A percentile compares a stretch with the other conserved stretches of the same genome.
These are phyloP conservation scores for Butorides virescens DNA, from an alignment of 2,113 vertebrate species.

Conservation along the genomic window DNA sequence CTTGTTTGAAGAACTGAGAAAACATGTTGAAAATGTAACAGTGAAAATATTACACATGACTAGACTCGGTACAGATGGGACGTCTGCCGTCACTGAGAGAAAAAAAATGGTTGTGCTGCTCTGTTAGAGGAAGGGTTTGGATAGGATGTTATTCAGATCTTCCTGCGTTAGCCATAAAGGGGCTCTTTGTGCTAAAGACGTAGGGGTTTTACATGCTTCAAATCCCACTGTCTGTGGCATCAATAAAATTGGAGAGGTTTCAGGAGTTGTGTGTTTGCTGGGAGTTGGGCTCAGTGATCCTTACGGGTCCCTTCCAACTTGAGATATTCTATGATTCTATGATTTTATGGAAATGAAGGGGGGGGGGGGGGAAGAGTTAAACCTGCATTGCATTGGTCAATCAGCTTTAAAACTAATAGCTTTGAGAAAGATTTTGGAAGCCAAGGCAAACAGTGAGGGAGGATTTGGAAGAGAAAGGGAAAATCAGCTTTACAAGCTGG, in stretches of 20 bases:
- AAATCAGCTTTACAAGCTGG: not conserved
- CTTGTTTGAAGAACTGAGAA: constrained; percentile 18
- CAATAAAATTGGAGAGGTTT: not conserved
- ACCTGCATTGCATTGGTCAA: not conserved
- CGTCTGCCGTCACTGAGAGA: not conserved
- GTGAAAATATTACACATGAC: constrained; percentile 11
- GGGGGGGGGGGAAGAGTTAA: accelerated
- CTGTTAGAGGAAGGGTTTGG: not conserved
- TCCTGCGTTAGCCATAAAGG: not conserved
- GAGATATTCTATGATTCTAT: not conserved
- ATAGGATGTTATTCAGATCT: not conserved
- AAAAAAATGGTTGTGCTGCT: not conserved
- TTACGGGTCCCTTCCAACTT: not conserved
- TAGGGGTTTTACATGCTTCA: not conserved
- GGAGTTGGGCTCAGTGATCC: not conserved
- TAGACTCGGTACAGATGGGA: constrained; percentile 11
- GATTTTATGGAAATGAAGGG: not conserved
- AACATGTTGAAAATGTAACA: not conserved
- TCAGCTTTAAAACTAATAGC: not conserved
- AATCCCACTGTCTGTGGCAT: not conserved
- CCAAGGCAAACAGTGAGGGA: not conserved
- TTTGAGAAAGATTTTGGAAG: not conserved
- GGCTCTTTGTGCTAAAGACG: not conserved
- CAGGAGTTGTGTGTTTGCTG: not conserved
- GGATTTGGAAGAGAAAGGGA: not conserved